These are phyloP conservation scores for Pygocentrus nattereri DNA, from an alignment of 2,797 vertebrate species.

Conservation along the genomic window DNA sequence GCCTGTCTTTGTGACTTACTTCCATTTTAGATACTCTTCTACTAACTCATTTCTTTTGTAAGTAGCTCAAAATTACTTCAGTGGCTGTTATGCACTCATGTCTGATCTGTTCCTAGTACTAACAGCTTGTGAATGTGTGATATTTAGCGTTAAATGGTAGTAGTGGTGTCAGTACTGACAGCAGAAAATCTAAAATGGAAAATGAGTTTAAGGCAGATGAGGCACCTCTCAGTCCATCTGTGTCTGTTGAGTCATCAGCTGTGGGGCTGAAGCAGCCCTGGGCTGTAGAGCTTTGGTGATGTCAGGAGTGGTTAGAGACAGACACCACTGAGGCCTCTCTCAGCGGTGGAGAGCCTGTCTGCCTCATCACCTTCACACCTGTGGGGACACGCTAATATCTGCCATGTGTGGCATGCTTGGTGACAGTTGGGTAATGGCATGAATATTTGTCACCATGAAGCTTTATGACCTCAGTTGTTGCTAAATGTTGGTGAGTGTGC, in stretches of 20 bases:
- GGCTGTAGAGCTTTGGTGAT: conserved; percentile 6
- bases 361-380: neutral
- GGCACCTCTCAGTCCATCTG: conserved; percentile 1
- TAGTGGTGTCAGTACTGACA: neutral
- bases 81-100: neutral
- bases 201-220: neutral
- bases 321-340: neutral
- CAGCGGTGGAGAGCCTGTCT: conserved; percentile 1
- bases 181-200: neutral
- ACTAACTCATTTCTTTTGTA: conserved; percentile 31
- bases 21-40: conserved; percentile 48
- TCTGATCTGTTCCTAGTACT: neutral
- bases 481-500: conserved; percentile 30
- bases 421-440: conserved; percentile 25
- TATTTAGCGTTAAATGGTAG: conserved; percentile 15
- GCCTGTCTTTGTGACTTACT: conserved; percentile 39
- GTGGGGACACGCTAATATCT: conserved; percentile 17
- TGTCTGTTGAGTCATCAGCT: conserved; percentile 7
- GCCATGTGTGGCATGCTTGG: conserved; percentile 13
- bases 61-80: neutral
- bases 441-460: conserved; percentile 12
- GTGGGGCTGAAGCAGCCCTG: neutral
- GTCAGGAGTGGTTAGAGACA: neutral
- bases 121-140: neutral
- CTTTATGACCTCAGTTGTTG: conserved; percentile 11